Evolutionary conservation across 2,888 invertebrate genomes (phyloP), one percentile per base, ranked within the genome.

Genomic region (Scaptomyza polygonia): DNA sequence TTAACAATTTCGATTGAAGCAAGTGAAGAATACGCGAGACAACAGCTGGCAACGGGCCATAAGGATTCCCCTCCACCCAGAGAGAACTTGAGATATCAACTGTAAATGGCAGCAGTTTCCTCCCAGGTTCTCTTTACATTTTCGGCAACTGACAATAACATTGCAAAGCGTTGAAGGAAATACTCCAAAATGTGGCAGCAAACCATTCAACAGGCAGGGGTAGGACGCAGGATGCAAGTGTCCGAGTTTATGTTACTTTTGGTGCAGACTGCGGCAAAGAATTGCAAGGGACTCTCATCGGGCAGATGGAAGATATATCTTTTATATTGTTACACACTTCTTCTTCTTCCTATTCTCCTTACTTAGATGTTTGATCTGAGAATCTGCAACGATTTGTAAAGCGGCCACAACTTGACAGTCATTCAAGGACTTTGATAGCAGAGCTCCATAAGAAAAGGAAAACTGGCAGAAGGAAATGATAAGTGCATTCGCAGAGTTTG

Each of bases 301-400:
- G 43, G 61, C 58, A 54, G 56, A 66, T 59, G 40, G 25, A 14
- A 51, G 53, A 70, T 69, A 53, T 59, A 63, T 75, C 42, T 75
- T 63, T 70, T 65, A 65, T 58, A 69, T 78, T 76, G 52, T 67
- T 62, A 64, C 56, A 67, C 64, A 51, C 43, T 54, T 57, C 9
- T 14, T n/a, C 7, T 29, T 49, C 40, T 16, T 42, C n/a, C 21
- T 65, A 14, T 1, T 18, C 21, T 29, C 12, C 34, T 43, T 48
- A 39, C 48, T 45, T 16, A 36, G 42, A 83, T 51, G 59, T 77
- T 81, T 69, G 78, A 61, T 64, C 47, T 68, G 62, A 59, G 55
- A 65, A 77, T 72, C 62, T 69, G 65, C 55, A 69, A 59, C 74
- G 66, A 67, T 80, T 77, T 77, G 77, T 77, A 77, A 62, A 42